Evolutionary conservation across 2,888 invertebrate genomes (phyloP).

Genomic region (Rhagium mordax): DNA sequence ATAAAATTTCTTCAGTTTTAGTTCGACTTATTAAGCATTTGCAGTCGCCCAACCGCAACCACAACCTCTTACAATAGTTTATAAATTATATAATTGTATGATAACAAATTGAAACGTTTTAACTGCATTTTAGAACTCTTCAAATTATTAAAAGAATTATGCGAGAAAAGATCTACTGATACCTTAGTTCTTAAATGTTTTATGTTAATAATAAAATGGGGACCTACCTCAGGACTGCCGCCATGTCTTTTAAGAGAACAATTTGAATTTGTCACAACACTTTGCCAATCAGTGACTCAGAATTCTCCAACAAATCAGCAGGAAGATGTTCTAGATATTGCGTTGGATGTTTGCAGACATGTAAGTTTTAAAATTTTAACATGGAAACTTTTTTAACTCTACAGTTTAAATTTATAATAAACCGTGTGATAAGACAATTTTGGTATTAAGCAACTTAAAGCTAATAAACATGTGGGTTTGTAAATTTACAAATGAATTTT

Average conservation of each 20-base stretch:
- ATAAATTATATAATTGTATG: too few relatives aligned
- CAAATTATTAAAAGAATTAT: slow-evolving; percentile 46
- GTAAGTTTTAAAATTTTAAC: too few relatives aligned
- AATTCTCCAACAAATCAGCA: slow-evolving; percentile 49
- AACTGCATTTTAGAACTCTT: slow-evolving; percentile 53
- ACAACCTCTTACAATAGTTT: too few relatives aligned
- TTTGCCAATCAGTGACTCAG: slow-evolving; percentile 55
- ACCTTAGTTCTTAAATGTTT: slow-evolving; percentile 56
- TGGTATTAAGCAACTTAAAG: too few relatives aligned
- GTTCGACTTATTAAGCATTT: too few relatives aligned
- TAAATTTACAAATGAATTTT: slow-evolving; percentile 41
- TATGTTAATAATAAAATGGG: slow-evolving; percentile 59
- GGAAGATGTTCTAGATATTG: slow-evolving; percentile 54
- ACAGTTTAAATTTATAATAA: too few relatives aligned
- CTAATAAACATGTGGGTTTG: too few relatives aligned
- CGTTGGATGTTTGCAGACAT: slow-evolving; percentile 54
- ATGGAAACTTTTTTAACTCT: too few relatives aligned
- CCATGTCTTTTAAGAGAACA: slow-evolving; percentile 57
- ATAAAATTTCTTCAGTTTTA: too few relatives aligned
- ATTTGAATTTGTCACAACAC: slow-evolving; percentile 60
- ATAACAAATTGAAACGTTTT: too few relatives aligned
- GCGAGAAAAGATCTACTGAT: slow-evolving; percentile 41
- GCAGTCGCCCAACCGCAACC: too few relatives aligned
- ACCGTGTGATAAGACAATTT: too few relatives aligned
- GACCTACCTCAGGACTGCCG: slow-evolving; percentile 60